Conservation (phyloP, 2,888 invertebrate species). For the Sminthurides aquaticus region DNA sequence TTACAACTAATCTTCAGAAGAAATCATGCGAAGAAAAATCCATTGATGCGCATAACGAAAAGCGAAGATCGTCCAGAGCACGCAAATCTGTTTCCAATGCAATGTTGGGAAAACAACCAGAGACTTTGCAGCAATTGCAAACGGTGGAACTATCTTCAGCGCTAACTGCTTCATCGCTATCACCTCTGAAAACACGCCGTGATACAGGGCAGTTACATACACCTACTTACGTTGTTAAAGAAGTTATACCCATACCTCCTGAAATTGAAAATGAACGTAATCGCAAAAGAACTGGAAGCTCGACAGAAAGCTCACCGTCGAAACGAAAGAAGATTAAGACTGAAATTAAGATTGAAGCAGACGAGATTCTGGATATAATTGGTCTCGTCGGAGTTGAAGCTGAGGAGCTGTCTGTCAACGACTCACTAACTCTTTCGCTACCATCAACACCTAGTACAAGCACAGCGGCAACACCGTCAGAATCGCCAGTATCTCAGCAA, state of each 20-base stretch:
- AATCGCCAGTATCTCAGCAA: background rate
- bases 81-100: background rate
- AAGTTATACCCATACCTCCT: background rate
- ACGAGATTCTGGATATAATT: constrained; percentile 13
- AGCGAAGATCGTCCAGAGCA: constrained; percentile 1
- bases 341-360: constrained; percentile 2
- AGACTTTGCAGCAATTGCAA: background rate
- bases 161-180: background rate
- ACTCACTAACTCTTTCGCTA: background rate
- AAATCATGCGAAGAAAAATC: background rate
- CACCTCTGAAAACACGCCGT: background rate
- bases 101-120: background rate
- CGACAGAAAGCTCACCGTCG: background rate
- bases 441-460: background rate
- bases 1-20: too few relatives aligned
- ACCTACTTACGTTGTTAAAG: background rate
- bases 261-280: background rate
- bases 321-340: constrained; percentile 6
- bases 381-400: background rate
- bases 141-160: too few relatives aligned
- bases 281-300: background rate
- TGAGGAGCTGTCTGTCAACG: background rate
- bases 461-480: background rate
- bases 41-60: too few relatives aligned
- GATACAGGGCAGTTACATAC: background rate